phyloP scores from a whole-genome alignment of 2,113 vertebrate genomes.

The human (Homo sapiens) region DNA sequence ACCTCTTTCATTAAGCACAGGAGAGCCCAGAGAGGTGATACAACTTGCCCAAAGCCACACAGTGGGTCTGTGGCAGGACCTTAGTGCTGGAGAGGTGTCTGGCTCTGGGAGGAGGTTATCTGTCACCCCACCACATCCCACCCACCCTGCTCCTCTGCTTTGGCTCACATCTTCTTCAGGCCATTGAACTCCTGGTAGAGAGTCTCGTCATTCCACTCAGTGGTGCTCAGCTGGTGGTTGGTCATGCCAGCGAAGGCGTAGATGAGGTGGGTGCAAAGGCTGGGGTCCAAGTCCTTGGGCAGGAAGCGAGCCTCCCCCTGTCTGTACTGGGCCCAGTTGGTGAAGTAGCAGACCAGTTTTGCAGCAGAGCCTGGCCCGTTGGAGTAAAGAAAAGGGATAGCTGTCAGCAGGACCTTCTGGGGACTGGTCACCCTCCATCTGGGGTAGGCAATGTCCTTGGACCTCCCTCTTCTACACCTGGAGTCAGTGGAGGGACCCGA shows the following conservation, averaged over 20 bases:
- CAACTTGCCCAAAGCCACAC: not conserved
- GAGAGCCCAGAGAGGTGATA: not conserved
- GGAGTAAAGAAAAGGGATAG: not conserved
- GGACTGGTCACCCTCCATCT: not conserved
- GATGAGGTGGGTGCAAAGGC: slow-evolving; percentile 85
- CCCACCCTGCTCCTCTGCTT: rapidly evolving
- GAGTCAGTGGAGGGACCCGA: not conserved
- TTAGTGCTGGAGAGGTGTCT: not conserved
- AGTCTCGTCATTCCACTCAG: slow-evolving; percentile 76
- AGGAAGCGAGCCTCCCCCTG: slow-evolving; percentile 76
- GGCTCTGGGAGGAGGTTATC: not conserved
- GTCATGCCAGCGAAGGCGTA: slow-evolving; percentile 84
- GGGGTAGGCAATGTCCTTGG: too few species aligned
- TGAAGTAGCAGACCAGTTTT: slow-evolving; percentile 86
- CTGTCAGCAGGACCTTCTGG: not conserved
- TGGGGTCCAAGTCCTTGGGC: slow-evolving; percentile 81
- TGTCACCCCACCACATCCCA: not conserved
- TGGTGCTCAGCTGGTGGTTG: slow-evolving; percentile 73
- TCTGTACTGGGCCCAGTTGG: slow-evolving; percentile 86
- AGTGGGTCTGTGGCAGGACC: not conserved
- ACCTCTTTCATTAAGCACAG: not conserved
- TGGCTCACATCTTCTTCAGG: slow-evolving; percentile 81
- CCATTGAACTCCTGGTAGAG: slow-evolving; percentile 80
- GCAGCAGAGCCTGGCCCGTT: slow-evolving; percentile 70
- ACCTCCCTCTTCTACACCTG: not conserved